Percentiles rank a stretch among this genome's conserved stretches.
phyloP scores from a whole-genome alignment of 2,888 invertebrate species.

The Bombyx huttoni region DNA sequence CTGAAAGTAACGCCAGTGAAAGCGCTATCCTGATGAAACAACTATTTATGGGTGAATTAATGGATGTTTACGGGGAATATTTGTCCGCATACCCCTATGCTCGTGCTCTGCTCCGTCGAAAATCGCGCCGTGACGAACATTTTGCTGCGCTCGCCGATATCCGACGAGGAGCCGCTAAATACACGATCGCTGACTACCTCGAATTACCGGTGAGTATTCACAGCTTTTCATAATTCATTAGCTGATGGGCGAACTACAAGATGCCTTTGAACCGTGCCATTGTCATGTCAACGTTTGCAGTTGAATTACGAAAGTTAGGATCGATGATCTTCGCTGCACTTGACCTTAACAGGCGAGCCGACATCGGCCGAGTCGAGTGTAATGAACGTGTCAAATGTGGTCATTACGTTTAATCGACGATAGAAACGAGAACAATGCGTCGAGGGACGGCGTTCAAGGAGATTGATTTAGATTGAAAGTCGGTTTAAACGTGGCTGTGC shows the following conservation, averaged over 20 bases:
- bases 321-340: constrained; percentile 37
- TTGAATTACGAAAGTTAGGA: constrained; percentile 25
- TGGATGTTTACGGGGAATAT: constrained; percentile 78
- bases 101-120: constrained; percentile 74
- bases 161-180: constrained; percentile 76
- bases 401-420: constrained; percentile 52
- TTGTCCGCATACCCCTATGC: constrained; percentile 74
- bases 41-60: constrained; percentile 76
- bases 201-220: constrained; percentile 77
- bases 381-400: constrained; percentile 50
- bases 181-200: constrained; percentile 75
- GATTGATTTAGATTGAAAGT: constrained; percentile 55
- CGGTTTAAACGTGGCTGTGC: constrained; percentile 34
- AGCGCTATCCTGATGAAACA: constrained; percentile 65
- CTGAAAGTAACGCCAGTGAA: constrained; percentile 39
- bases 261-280: neutral
- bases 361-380: constrained; percentile 22
- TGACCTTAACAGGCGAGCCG: constrained; percentile 33
- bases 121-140: constrained; percentile 76
- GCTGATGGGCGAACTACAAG: neutral
- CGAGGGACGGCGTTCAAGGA: constrained; percentile 27
- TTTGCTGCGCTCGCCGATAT: constrained; percentile 77
- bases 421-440: constrained; percentile 51
- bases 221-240: constrained; percentile 9
- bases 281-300: constrained; percentile 7